A percentile compares a stretch with the other conserved stretches of the same genome.
Conservation (phyloP, 2,113 vertebrate species). For the Charadrius vociferus region DNA sequence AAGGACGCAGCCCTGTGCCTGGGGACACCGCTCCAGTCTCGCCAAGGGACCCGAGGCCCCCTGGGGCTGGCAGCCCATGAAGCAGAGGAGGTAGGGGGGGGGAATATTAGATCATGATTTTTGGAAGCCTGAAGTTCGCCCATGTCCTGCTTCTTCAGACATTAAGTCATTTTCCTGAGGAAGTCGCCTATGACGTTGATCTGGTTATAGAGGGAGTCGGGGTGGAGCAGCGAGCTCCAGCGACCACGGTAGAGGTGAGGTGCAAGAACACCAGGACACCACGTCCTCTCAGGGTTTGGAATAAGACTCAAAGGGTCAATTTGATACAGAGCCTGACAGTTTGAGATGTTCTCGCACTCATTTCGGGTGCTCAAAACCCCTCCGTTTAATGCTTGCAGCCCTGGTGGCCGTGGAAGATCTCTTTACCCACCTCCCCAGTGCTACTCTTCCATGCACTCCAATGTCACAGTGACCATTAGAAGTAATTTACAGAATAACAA, state of each 20-base stretch:
- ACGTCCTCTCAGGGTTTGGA: neutral
- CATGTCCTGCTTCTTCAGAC: constrained; percentile 44
- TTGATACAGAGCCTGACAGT: neutral
- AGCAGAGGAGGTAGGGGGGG: neutral
- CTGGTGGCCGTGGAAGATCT: neutral
- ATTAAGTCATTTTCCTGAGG: constrained; percentile 66
- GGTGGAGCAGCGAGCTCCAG: neutral
- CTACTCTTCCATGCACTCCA: accelerated
- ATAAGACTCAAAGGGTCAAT: neutral
- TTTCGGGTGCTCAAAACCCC: neutral
- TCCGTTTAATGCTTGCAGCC: neutral
- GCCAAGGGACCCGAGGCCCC: neutral
- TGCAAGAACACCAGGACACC: neutral
- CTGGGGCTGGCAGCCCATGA: neutral
- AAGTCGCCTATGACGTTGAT: constrained; percentile 13
- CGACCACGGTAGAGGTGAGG: neutral
- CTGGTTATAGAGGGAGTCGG: neutral
- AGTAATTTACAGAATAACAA: neutral
- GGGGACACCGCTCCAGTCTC: neutral
- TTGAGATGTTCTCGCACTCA: neutral
- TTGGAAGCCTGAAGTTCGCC: neutral
- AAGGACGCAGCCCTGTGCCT: neutral
- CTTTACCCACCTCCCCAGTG: neutral
- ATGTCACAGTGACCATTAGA: neutral
- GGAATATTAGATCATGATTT: constrained; percentile 39